Base-by-base conservation (phyloP, 2,113 vertebrate genomes). In the Taurulus bubalis region DNA sequence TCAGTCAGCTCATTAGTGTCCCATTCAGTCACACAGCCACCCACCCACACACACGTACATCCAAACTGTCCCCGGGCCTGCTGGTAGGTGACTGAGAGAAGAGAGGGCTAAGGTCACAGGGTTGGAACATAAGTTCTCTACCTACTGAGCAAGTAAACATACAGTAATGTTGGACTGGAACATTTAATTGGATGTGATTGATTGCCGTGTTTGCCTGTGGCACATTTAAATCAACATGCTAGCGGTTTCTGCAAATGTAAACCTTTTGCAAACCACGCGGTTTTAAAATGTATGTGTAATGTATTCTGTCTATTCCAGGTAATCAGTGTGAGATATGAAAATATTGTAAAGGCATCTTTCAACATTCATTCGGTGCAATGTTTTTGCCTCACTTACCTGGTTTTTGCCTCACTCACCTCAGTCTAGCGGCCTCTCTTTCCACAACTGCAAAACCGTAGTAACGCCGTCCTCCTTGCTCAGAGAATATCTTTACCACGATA, bases 1-100 rank as follows among this genome's bases (percentile, higher is more conserved):
- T 92, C 91, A 91, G 68, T 86, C 63, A 49, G 77, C 86, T 92
- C 87, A 90, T 92, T 93, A 93, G 86, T 77, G 83, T 84, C 72
- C 83, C 75, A 47, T 47, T 85, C 77, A 56, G 74, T 64, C 86
- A 78, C 73, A 69, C 70, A 77, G 18, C 42, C 67, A 16, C 77
- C 42, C 78, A 70, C 74, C 79, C 55, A 68, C 20, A 40, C 40
- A 40, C 40, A 40, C 40, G 9, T 11, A 40, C 22, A n/a, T 51
- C 75, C 67, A 64, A 53, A 78, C 60, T 60, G 64, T 77, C 73
- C 74, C 73, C 69, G 24, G 75, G 55, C 40, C 59, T 67, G 51
- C n/a, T n/a, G 58, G 47, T 56, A 82, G 81, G 82, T 75, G 82
- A 83, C 79, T 58, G 30, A 69, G 68, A 36, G 60, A 77, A 51